Evolutionary conservation across 2,113 vertebrate species (phyloP), one percentile per base, ranked within the genome.

Genomic region (Climacteris rufus): DNA sequence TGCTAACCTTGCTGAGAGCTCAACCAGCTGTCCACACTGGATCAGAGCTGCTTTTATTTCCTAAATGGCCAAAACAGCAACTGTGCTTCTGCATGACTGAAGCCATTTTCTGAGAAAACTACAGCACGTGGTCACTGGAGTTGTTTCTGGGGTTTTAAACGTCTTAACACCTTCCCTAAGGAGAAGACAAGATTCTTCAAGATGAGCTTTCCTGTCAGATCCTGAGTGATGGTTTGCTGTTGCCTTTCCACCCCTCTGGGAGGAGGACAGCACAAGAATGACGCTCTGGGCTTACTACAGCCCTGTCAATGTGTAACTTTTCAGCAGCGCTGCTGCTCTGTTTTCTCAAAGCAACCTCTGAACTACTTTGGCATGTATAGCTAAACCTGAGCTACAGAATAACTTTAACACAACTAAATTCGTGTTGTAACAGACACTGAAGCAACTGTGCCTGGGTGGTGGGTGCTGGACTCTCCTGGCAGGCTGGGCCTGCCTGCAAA

Each of bases 311-410:
- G 71, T 94, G 85, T 94, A 92, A 94, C 92, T 91, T 59, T 1
- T 0, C 17, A 92, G 94, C 64, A 71, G 47, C 21, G 5, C 30
- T 52, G 81, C 85, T 76, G 21, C 37, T 78, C 35, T 91, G 65
- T 90, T 91, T 93, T 90, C 66, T 79, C 75, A 96, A 25, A 72
- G 85, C 87, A 95, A 69, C 88, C 90, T 94, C 90, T 96, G 96
- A 79, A 80, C 94, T 90, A 61, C 15, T 80, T 65, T 72, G 92
- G 90, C 90, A n/a, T 64, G 3, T 53, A 2, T 25, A 25, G 79
- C 68, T 86, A 93, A 95, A 86, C 65, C 79, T 45, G 79, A 83
- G 90, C 37, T 88, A 93, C 88, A 93, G 70, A 93, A 3, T 96
- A 95, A 95, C 91, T 77, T 65, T 6, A 42, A 11, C 35, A 17